These are phyloP conservation scores for Euplagia quadripunctaria DNA, from an alignment of 2,888 invertebrate genomes.

Conservation along the genomic window DNA sequence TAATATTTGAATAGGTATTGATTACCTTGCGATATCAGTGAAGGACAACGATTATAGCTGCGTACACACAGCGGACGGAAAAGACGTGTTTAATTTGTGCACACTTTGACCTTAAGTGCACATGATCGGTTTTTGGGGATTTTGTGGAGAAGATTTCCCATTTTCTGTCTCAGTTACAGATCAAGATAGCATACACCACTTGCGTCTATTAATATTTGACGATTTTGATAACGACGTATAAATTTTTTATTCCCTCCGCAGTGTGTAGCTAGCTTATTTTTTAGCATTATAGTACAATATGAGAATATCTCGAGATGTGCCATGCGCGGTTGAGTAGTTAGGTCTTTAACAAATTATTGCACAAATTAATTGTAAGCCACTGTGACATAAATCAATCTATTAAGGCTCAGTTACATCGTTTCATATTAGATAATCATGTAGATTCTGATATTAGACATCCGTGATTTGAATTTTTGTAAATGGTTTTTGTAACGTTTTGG, in stretches of 20 bases:
- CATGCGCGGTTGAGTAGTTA: slow-evolving; percentile 68
- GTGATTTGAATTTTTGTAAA: background rate
- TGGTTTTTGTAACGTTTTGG: background rate
- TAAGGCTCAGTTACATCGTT: slow-evolving; percentile 9
- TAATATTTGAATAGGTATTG: slow-evolving; percentile 54
- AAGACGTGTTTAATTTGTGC: background rate
- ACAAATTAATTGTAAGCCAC: slow-evolving; percentile 66
- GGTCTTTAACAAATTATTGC: slow-evolving; percentile 70
- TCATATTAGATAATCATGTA: background rate
- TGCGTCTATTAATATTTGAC: background rate
- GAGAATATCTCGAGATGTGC: slow-evolving; percentile 64
- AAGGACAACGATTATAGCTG: slow-evolving; percentile 61
- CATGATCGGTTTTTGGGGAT: background rate
- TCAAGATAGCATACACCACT: background rate
- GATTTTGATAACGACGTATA: background rate
- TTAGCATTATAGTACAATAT: slow-evolving; percentile 64
- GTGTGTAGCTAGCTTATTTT: slow-evolving; percentile 5
- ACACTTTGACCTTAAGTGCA: background rate
- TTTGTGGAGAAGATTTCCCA: background rate
- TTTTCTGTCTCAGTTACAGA: background rate
- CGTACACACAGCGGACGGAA: slow-evolving; percentile 23
- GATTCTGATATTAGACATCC: background rate
- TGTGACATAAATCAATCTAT: slow-evolving; percentile 22
- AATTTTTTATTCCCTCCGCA: background rate
- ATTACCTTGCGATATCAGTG: slow-evolving; percentile 47